Evolutionary conservation across 2,797 vertebrate genomes (phyloP), one percentile per base, ranked within the genome.

Genomic region (Sebastes vulpes): DNA sequence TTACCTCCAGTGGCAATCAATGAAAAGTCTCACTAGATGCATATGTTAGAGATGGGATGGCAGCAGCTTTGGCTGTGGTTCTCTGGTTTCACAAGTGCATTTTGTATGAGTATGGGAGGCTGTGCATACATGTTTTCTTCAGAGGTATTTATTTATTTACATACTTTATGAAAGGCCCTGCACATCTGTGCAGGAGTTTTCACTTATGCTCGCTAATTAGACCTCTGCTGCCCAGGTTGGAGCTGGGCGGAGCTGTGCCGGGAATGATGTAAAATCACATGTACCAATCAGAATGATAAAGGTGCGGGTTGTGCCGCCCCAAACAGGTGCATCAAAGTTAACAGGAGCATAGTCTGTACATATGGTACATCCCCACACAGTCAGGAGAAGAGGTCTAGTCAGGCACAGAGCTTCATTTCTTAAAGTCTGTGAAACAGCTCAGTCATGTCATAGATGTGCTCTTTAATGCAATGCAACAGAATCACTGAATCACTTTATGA

Each of bases 311-410:
- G 23, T 63, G 12, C n/a, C 1, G 1, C 60, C 16, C 14, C 66
- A 68, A 67, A 59, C 71, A 81, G 65, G 72, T 75, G 46, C 72
- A 26, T 64, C 52, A 70, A 56, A 72, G 54, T 31, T 9, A 65
- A 74, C 12, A n/a, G n/a, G 57, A 66, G 54, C 8, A 48, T 18
- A n/a, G 20, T n/a, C 54, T 63, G 32, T 11, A n/a, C 20, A 2
- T 42, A 46, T 46, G 38, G 38, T 46, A 7, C 38, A 46, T 20
- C 4, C 38, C 10, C 16, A 31, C 28, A 50, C 18, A 23, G 35
- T 2, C 32, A 12, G 25, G 35, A 54, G 48, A 61, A 20, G 32
- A 21, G 18, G 29, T 53, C 29, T 20, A 52, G 65, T 75, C 21
- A 63, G 5, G 14, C 18, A 4, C 21, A 14, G 42, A 60, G 26